Evolutionary conservation across 2,797 vertebrate species (phyloP), one percentile per base, ranked within the genome.

Genomic region (Chromis chromis): DNA sequence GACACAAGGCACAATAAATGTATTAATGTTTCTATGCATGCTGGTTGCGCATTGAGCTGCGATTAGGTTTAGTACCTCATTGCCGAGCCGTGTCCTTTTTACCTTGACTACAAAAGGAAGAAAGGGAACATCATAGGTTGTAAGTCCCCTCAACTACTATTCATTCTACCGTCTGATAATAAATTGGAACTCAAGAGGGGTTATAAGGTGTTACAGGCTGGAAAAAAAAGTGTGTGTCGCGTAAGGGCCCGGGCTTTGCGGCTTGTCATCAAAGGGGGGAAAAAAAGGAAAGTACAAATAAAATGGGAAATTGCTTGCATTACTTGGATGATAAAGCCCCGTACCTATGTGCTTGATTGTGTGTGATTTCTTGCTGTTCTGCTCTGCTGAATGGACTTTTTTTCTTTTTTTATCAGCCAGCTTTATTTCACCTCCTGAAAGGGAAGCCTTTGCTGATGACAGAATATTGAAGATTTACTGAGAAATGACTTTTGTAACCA

Each of bases 101-200:
- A 73, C 69, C 74, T 78, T 89, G 75, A 85, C 70, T 76, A 87
- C 68, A 80, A 78, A 88, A 76, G 70, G 74, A 76, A 73, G 60
- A 75, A 70, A 65, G 11, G 42, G 40, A 70, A 48, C 60, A 59
- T 81, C 28, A 28, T 56, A 39, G 70, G 48, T 69, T 80, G 27
- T 63, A 82, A 84, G 74, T 84, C 76, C 25, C 68, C 68, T 76
- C 65, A 73, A 59, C 77, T 50, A 76, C 69, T 71, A 82, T 75
- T 86, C 79, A 81, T 65, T 70, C 60, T 39, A n/a, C 61, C 0
- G 22, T 64, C 46, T 69, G 70, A 74, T 84, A 80, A 84, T 88
- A 86, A 87, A 85, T 70, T 83, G 79, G 60, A 87, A 74, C 56
- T 86, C 65, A 76, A 85, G 83, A 78, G 71, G 74, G 61, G 65